These are phyloP conservation scores for Eulithis prunata DNA, from an alignment of 2,888 invertebrate species.

Conservation along the genomic window DNA sequence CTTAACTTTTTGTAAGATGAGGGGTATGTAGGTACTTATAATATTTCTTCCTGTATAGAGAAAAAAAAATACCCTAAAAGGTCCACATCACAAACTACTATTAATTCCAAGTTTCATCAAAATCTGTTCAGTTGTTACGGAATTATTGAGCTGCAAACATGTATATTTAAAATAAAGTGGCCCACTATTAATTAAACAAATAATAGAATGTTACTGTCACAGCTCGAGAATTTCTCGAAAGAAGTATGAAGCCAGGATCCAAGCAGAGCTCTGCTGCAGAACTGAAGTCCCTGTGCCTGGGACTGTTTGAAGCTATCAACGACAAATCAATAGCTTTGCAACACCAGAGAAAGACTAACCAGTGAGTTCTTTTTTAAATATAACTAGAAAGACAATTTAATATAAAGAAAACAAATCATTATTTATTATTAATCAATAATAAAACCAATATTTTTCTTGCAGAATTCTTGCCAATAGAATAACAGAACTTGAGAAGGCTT, in stretches of 20 bases:
- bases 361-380: slow-evolving; percentile 73
- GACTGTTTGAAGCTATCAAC: slow-evolving; percentile 92
- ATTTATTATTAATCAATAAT: not conserved
- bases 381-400: not conserved
- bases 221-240: slow-evolving; percentile 91
- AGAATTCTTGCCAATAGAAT: slow-evolving; percentile 93
- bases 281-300: slow-evolving; percentile 90
- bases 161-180: too few relatives aligned
- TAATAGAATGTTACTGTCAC: slow-evolving; percentile 44
- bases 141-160: too few relatives aligned
- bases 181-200: too few relatives aligned
- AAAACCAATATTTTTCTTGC: slow-evolving; percentile 10
- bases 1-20: too few relatives aligned
- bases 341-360: slow-evolving; percentile 94
- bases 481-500: slow-evolving; percentile 91
- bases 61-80: too few relatives aligned
- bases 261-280: slow-evolving; percentile 87
- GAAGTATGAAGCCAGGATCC: slow-evolving; percentile 74
- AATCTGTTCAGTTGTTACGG: too few relatives aligned
- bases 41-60: too few relatives aligned
- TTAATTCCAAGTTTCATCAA: too few relatives aligned
- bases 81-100: too few relatives aligned
- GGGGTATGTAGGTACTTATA: too few relatives aligned
- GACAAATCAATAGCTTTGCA: slow-evolving; percentile 93
- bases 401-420: slow-evolving; percentile 1